Conservation (phyloP, 1,140 invertebrate species). For the Battus philenor region DNA sequence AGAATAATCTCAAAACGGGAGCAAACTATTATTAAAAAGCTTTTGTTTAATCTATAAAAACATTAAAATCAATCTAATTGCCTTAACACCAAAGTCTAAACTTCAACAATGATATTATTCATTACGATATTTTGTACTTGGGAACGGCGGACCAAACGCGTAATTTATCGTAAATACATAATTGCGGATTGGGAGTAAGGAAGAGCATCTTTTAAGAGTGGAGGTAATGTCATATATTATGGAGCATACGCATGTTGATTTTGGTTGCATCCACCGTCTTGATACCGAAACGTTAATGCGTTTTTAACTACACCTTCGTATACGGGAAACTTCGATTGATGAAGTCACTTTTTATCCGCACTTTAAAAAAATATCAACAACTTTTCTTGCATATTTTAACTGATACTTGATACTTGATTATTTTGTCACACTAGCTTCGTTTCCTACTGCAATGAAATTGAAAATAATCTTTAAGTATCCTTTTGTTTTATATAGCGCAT, state of each 20-base stretch:
- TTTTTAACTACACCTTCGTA: slow-evolving; percentile 22
- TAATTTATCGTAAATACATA: slow-evolving; percentile 64
- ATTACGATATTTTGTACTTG: slow-evolving; percentile 19
- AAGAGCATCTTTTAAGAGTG: slow-evolving; percentile 40
- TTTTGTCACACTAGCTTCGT: no score
- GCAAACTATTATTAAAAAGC: slow-evolving; percentile 27
- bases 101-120: slow-evolving; percentile 2
- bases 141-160: slow-evolving; percentile 37
- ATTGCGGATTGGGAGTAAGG: slow-evolving; percentile 46
- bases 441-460: no score
- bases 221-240: slow-evolving; percentile 52
- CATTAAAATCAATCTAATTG: slow-evolving; percentile 19
- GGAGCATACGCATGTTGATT: slow-evolving; percentile 28
- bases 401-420: no score
- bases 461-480: no score
- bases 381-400: slow-evolving; percentile 3
- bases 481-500: no score
- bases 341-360: slow-evolving; percentile 16
- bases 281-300: slow-evolving; percentile 16
- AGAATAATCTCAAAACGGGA: slow-evolving; percentile 64
- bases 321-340: slow-evolving; percentile 12
- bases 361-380: background rate
- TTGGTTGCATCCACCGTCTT: slow-evolving; percentile 13
- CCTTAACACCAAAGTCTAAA: slow-evolving; percentile 13
- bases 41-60: slow-evolving; percentile 11